These are phyloP conservation scores for Theretra japonica DNA, from an alignment of 2,888 invertebrate species.

Conservation along the genomic window DNA sequence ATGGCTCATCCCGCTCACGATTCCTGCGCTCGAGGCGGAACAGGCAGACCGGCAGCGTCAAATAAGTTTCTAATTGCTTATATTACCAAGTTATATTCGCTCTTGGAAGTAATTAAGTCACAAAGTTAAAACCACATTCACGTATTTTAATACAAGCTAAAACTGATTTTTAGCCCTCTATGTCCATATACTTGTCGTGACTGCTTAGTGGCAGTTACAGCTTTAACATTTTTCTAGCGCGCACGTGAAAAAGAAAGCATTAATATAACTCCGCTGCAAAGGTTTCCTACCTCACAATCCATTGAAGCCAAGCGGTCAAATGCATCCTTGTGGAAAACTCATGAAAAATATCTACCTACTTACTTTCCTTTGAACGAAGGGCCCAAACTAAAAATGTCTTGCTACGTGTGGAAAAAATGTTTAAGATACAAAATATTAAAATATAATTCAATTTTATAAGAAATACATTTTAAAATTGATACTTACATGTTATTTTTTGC, in stretches of 20 bases:
- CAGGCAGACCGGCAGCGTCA: constrained; percentile 82
- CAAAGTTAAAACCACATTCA: constrained; percentile 75
- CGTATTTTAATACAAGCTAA: constrained; percentile 61
- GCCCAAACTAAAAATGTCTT: too few relatives aligned
- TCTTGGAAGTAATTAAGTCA: constrained; percentile 81
- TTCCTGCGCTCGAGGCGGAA: constrained; percentile 78
- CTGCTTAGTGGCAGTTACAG: neutral
- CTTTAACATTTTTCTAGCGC: constrained; percentile 38
- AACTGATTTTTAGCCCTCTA: constrained; percentile 36
- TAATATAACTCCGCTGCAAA: constrained; percentile 63
- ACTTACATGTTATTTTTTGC: too few relatives aligned
- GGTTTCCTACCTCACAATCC: constrained; percentile 61
- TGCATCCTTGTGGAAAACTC: constrained; percentile 71
- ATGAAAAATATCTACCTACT: constrained; percentile 2
- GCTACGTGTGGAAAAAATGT: too few relatives aligned
- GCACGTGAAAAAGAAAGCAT: constrained; percentile 56
- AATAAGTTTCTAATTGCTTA: constrained; percentile 85
- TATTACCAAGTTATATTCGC: constrained; percentile 84
- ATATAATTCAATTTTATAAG: too few relatives aligned
- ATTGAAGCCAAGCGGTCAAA: constrained; percentile 69
- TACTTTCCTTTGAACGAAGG: neutral
- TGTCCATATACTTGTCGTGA: neutral
- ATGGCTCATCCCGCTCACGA: constrained; percentile 83
- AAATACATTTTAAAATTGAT: too few relatives aligned
- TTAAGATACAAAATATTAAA: too few relatives aligned